Evolutionary conservation across 2,797 vertebrate species (phyloP).

Genomic region (Phataginus tetradactyla): DNA sequence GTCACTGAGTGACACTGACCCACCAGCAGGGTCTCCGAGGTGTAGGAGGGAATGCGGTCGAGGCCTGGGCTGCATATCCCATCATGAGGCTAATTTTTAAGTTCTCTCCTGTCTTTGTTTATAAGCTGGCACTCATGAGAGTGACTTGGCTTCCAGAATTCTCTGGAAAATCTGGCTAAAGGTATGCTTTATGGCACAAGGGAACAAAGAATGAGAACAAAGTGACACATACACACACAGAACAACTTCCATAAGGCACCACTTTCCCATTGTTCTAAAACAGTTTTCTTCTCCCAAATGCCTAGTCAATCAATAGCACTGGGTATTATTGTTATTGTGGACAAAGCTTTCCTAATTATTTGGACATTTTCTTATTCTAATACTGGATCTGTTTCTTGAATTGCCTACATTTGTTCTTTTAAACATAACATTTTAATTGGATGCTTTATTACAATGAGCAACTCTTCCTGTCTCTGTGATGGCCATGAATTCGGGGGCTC

Average conservation of each 20-base stretch:
- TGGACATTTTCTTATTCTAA: background rate
- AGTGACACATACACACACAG: background rate
- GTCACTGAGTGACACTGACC: background rate
- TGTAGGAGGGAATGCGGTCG: background rate
- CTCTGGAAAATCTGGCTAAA: conserved; percentile 48
- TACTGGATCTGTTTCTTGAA: conserved; percentile 53
- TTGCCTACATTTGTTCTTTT: conserved; percentile 79
- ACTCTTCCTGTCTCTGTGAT: conserved; percentile 65
- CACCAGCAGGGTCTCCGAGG: background rate
- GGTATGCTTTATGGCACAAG: background rate
- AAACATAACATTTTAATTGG: conserved; percentile 76
- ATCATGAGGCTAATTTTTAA: background rate
- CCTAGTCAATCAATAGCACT: conserved; percentile 52
- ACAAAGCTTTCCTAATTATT: background rate
- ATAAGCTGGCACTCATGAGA: background rate
- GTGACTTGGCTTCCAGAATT: background rate
- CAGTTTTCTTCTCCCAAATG: conserved; percentile 60
- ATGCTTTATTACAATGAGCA: conserved; percentile 75
- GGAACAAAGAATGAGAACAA: background rate
- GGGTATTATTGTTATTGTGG: background rate
- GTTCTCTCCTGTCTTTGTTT: background rate
- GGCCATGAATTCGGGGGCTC: background rate
- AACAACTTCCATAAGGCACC: background rate
- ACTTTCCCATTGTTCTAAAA: background rate
- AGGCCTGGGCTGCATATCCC: background rate